Percentiles rank a stretch among this genome's conserved stretches.
Evolutionary conservation across 2,797 vertebrate species (phyloP).

Genomic region (Heliangelus exortis): DNA sequence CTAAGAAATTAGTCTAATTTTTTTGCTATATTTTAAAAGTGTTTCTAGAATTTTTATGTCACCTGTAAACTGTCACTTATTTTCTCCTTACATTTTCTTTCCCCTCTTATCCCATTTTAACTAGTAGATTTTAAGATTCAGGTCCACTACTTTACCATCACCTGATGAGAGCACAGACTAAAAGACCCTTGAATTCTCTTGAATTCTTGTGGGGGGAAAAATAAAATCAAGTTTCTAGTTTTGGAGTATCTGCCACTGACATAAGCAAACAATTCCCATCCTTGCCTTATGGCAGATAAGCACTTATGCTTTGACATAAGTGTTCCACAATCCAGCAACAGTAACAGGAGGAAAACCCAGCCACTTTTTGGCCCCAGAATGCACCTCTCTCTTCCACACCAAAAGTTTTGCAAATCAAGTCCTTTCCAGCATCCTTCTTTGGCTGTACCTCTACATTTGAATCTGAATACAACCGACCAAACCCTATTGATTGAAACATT

Average conservation of each 20-base stretch:
- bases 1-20: not conserved
- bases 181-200: not conserved
- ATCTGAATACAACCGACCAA: not conserved
- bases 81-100: not conserved
- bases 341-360: not conserved
- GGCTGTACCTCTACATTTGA: not conserved
- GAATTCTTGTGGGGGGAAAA: not conserved
- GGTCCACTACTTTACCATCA: not conserved
- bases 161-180: not conserved
- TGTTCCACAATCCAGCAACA: not conserved
- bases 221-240: not conserved
- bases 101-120: not conserved
- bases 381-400: not conserved
- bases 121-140: not conserved
- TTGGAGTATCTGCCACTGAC: not conserved
- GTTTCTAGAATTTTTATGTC: not conserved
- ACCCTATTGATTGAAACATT: constrained; percentile 46
- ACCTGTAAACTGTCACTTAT: not conserved
- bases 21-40: not conserved
- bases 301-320: not conserved
- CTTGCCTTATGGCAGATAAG: not conserved
- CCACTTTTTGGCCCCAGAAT: rapidly evolving
- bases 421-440: not conserved
- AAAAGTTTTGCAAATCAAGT: not conserved
- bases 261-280: not conserved